These are phyloP conservation scores for Athalia circularis DNA, from an alignment of 2,888 invertebrate species.

Conservation along the genomic window DNA sequence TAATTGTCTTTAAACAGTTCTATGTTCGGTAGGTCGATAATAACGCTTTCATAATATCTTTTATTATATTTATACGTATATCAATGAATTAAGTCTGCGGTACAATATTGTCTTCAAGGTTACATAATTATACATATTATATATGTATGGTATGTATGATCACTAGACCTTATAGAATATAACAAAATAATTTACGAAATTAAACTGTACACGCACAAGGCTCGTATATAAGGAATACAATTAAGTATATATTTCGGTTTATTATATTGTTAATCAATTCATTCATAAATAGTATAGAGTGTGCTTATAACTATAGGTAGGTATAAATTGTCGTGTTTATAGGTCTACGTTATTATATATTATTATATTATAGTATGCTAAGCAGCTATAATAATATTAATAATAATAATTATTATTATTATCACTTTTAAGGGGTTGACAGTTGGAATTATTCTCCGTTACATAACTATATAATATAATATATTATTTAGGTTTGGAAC, in stretches of 20 bases:
- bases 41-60: slow-evolving; percentile 37
- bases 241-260: slow-evolving; percentile 46
- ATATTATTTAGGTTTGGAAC: background rate
- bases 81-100: slow-evolving; percentile 52
- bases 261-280: slow-evolving; percentile 11
- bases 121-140: slow-evolving; percentile 30
- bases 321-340: slow-evolving; percentile 23
- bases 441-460: background rate
- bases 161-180: slow-evolving; percentile 47
- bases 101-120: slow-evolving; percentile 47
- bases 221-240: slow-evolving; percentile 47
- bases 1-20: no score
- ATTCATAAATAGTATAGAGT: slow-evolving; percentile 13
- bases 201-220: slow-evolving; percentile 61
- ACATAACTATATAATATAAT: slow-evolving; percentile 3
- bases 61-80: slow-evolving; percentile 40
- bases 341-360: background rate
- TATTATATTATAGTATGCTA: background rate
- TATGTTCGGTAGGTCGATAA: no score
- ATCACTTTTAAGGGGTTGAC: no score
- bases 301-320: slow-evolving; percentile 25
- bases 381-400: no score
- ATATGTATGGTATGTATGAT: slow-evolving; percentile 41
- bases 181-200: slow-evolving; percentile 62
- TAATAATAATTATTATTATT: no score